Evolutionary conservation across 2,888 invertebrate genomes (phyloP).

Genomic region (Hydrotaea cyrtoneurina): DNA sequence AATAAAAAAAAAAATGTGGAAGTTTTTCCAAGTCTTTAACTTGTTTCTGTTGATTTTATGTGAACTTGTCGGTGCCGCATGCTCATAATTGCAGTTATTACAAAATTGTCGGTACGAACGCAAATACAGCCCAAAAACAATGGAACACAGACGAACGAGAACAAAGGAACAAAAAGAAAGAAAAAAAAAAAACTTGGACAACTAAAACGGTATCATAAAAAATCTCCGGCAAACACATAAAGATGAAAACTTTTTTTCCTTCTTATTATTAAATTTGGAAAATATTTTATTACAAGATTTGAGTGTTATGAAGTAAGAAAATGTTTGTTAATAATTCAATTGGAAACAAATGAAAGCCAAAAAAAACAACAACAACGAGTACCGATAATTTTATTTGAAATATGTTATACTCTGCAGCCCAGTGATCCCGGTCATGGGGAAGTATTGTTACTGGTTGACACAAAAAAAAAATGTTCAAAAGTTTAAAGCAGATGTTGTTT

Average conservation of each 20-base stretch:
- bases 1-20: not conserved
- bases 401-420: not conserved
- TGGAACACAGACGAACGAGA: not conserved
- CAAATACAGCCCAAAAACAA: not conserved
- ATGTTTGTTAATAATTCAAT: constrained; percentile 40
- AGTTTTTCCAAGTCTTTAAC: constrained; percentile 33
- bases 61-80: constrained; percentile 61
- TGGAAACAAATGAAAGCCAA: not conserved
- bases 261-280: constrained; percentile 41
- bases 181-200: constrained; percentile 47
- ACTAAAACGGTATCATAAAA: constrained; percentile 57
- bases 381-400: constrained; percentile 6
- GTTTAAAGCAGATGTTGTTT: constrained; percentile 12
- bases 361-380: too few species aligned
- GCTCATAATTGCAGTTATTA: constrained; percentile 68
- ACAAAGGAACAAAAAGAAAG: constrained; percentile 21
- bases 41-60: constrained; percentile 47
- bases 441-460: not conserved
- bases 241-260: constrained; percentile 30
- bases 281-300: constrained; percentile 23
- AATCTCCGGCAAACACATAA: constrained; percentile 47
- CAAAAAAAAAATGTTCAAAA: not conserved
- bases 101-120: constrained; percentile 41
- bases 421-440: not conserved
- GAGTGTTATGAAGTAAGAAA: constrained; percentile 33